These are phyloP conservation scores for Idris sp. DNA, from an alignment of 1,140 invertebrate species.

Conservation along the genomic window DNA sequence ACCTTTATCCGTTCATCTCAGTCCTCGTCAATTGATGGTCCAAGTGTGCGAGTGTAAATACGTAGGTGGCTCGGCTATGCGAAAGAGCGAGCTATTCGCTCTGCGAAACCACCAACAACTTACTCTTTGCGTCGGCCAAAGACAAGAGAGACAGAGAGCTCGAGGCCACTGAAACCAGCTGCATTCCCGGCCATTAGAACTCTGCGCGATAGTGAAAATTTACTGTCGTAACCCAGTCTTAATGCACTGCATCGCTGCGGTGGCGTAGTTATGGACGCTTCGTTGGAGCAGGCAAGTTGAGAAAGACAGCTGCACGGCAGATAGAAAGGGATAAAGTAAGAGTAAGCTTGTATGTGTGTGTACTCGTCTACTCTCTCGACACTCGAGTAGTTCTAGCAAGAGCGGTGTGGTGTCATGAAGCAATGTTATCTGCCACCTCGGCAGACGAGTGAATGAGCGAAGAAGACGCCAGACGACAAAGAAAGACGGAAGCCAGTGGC, in stretches of 20 bases:
- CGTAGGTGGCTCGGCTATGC: constrained; percentile 61
- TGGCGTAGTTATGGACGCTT: constrained; percentile 73
- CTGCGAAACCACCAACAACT: constrained; percentile 74
- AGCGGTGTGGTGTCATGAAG: constrained; percentile 76
- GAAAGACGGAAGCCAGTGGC: constrained; percentile 64
- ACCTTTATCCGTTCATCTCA: constrained; percentile 33
- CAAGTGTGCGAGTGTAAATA: constrained; percentile 38
- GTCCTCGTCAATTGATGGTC: constrained; percentile 35
- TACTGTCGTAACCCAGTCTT: constrained; percentile 78
- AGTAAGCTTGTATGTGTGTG: constrained; percentile 57
- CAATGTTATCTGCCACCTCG: constrained; percentile 77
- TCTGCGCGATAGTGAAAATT: constrained; percentile 78
- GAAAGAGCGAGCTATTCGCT: constrained; percentile 64
- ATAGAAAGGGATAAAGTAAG: too few relatives aligned
- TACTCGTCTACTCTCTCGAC: constrained; percentile 65
- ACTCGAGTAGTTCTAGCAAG: constrained; percentile 72
- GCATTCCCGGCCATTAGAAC: constrained; percentile 78
- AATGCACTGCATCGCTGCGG: constrained; percentile 71
- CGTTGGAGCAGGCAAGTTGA: constrained; percentile 50
- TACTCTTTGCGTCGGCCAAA: constrained; percentile 57
- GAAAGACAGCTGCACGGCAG: neutral
- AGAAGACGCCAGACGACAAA: constrained; percentile 37
- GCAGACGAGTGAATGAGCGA: constrained; percentile 66
- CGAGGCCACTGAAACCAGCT: constrained; percentile 77
- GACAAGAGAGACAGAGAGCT: constrained; percentile 31